Evolutionary conservation across 2,888 invertebrate genomes (phyloP).

Genomic region (Napeogenes inachia): DNA sequence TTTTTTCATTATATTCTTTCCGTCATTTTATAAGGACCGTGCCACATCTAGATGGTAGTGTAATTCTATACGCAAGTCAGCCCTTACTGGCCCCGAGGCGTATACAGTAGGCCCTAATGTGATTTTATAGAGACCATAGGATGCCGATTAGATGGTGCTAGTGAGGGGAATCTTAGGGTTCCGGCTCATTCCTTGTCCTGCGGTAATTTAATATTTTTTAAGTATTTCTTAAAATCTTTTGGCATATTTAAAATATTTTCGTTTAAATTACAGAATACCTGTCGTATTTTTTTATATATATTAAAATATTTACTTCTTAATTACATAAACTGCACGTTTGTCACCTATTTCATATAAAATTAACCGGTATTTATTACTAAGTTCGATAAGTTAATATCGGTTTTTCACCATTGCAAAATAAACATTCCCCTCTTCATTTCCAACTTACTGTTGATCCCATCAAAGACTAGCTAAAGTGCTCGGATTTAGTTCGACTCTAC

Average conservation of each 20-base stretch:
- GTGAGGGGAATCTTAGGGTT: conserved; percentile 35
- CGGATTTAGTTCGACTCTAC: conserved; percentile 30
- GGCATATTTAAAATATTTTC: too few species aligned
- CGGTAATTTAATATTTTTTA: conserved; percentile 40
- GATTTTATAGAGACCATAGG: conserved; percentile 71
- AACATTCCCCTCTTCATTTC: conserved; percentile 23
- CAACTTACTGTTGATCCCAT: conserved; percentile 35
- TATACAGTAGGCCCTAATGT: conserved; percentile 62
- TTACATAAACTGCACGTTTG: too few species aligned
- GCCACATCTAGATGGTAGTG: conserved; percentile 38
- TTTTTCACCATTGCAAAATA: not conserved
- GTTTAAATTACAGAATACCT: not conserved
- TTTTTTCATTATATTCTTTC: too few species aligned
- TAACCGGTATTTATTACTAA: too few species aligned
- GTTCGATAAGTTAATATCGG: not conserved
- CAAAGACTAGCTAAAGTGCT: conserved; percentile 36
- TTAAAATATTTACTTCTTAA: too few species aligned
- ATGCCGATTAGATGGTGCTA: conserved; percentile 53
- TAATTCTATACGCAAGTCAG: conserved; percentile 27
- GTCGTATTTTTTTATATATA: not conserved
- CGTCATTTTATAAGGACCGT: not conserved
- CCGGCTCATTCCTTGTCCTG: conserved; percentile 32
- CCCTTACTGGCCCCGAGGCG: conserved; percentile 53
- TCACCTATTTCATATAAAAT: too few species aligned
- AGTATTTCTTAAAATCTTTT: conserved; percentile 12